Conservation (phyloP, 1,140 invertebrate genomes). For the Calycopis cecrops region DNA sequence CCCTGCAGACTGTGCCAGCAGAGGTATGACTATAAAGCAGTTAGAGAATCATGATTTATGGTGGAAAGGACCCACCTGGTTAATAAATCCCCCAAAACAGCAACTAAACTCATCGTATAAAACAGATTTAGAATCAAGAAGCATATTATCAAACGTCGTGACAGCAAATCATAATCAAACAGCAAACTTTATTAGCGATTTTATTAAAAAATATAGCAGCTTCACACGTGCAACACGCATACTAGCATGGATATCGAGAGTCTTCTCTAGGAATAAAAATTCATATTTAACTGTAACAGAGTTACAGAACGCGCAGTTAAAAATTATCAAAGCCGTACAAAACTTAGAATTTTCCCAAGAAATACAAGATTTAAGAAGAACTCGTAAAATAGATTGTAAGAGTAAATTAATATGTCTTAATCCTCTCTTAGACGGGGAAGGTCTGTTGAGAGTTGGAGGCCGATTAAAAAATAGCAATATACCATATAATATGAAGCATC, state of each 20-base stretch:
- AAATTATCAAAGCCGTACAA: conserved; percentile 29
- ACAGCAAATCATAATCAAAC: neutral
- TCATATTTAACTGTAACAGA: conserved; percentile 15
- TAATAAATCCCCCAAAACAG: too few relatives aligned
- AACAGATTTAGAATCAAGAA: too few relatives aligned
- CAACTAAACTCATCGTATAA: too few relatives aligned
- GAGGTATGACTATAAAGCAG: too few relatives aligned
- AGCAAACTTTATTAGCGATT: conserved; percentile 40
- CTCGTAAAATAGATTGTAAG: conserved; percentile 22
- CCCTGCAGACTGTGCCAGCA: too few relatives aligned
- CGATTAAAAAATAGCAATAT: conserved; percentile 28
- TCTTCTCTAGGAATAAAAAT: too few relatives aligned
- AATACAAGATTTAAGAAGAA: conserved; percentile 18
- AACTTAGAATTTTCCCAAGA: conserved; percentile 20
- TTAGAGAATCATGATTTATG: too few relatives aligned
- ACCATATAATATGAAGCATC: conserved; percentile 25
- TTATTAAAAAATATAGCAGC: conserved; percentile 23
- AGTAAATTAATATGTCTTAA: conserved; percentile 29
- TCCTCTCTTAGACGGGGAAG: conserved; percentile 6
- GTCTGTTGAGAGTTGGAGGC: conserved; percentile 40
- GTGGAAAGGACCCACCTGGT: too few relatives aligned
- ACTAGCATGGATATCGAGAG: conserved; percentile 22
- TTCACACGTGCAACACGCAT: neutral
- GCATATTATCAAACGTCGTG: too few relatives aligned
- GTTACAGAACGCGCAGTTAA: conserved; percentile 21